Evolutionary conservation across 2,113 vertebrate species (phyloP), one percentile per base, ranked within the genome.

Genomic region (Xenus cinereus): DNA sequence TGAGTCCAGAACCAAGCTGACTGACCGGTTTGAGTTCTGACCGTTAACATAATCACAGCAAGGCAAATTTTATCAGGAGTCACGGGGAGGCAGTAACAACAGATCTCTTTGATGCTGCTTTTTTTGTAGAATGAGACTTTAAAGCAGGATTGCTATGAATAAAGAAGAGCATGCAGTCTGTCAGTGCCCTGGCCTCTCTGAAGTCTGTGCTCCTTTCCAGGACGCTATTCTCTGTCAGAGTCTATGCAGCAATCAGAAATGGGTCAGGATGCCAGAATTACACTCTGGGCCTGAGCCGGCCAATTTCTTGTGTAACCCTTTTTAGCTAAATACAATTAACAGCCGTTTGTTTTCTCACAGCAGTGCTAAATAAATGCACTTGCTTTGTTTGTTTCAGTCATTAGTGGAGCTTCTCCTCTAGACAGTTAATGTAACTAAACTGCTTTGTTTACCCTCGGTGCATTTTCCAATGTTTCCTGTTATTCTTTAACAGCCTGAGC

Each of bases 351-450:
- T 89, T 94, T 83, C 93, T 84, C 92, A 76, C 62, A 87, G 89
- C 74, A 83, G 19, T 17, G 48, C 74, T 46, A 83, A 94, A 74
- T 51, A 4, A 92, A 93, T 51, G 74, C 94, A 96, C 94, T 97
- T 95, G 95, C 84, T 92, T 93, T 84, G 63, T 91, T 96, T 86
- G 81, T 56, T 87, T 93, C 24, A 1, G 73, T 85, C 81, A 95
- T 93, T 74, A 91, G 43, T 3, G 23, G 78, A 89, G 89, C 88
- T 87, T 97, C 97, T 95, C 73, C 94, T 93, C 67, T 54, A 67
- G 91, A 95, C 81, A 85, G 89, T 63, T 94, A 97, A 95, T 92
- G 81, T 79, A 95, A 95, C 95, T 93, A 45, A 96, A 92, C 77
- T 35, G 74, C 71, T 96, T 57, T 97, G 95, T 95, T 97, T 97